Evolutionary conservation across 2,888 invertebrate genomes (phyloP).

Genomic region (Polyploca ridens): DNA sequence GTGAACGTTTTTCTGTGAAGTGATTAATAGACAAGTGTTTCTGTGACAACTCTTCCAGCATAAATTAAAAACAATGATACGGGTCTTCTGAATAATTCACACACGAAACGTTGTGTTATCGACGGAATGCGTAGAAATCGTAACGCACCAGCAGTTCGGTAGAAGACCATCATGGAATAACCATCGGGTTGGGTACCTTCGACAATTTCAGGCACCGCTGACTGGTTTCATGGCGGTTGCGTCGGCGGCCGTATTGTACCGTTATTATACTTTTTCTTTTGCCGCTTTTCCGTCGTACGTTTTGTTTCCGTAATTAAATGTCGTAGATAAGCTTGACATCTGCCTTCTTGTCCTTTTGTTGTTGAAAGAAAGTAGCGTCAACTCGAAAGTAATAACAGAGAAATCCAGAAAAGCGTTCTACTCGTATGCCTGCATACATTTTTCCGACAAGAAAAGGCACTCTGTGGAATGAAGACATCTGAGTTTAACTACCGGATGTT

Average conservation of each 20-base stretch:
- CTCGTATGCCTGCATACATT: conserved; percentile 25
- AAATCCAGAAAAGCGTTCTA: conserved; percentile 30
- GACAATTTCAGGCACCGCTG: conserved; percentile 70
- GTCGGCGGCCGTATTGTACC: conserved; percentile 56
- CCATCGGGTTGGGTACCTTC: conserved; percentile 58
- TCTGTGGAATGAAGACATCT: conserved; percentile 55
- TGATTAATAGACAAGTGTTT: conserved; percentile 32
- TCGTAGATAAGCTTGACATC: background rate
- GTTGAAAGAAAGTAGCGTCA: conserved; percentile 12
- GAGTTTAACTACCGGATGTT: conserved; percentile 67
- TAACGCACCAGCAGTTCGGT: conserved; percentile 60
- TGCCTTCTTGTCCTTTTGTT: background rate
- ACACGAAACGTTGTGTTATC: conserved; percentile 38
- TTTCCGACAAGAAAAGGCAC: conserved; percentile 64
- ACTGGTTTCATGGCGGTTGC: conserved; percentile 67
- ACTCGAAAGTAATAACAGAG: conserved; percentile 20
- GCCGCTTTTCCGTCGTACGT: conserved; percentile 1
- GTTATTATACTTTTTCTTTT: conserved; percentile 23
- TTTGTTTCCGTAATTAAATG: conserved; percentile 6
- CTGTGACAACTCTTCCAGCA: conserved; percentile 17
- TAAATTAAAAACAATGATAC: conserved; percentile 21
- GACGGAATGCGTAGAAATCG: conserved; percentile 71
- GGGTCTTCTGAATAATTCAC: conserved; percentile 32
- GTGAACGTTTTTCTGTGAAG: conserved; percentile 32
- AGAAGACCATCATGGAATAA: conserved; percentile 64